Percentiles rank a stretch among this genome's conserved stretches.
phyloP scores from a whole-genome alignment of 2,113 vertebrate genomes.

The Chinchilla lanigera region DNA sequence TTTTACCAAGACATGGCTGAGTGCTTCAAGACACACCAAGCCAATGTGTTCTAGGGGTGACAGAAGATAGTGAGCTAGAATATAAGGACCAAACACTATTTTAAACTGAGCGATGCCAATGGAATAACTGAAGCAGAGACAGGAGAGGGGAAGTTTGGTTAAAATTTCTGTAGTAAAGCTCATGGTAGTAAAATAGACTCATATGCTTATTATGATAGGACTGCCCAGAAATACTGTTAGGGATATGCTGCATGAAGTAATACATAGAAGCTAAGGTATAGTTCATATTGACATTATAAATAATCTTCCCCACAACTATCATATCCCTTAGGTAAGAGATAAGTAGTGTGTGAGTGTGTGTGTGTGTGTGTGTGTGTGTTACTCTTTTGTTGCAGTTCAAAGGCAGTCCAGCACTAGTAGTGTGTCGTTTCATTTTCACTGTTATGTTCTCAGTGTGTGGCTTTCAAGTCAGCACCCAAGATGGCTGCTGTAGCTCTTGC shows the following conservation, averaged over 20 bases:
- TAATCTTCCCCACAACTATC: neutral
- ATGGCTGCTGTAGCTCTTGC: neutral
- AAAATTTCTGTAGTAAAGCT: neutral
- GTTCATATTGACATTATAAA: neutral
- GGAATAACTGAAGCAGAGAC: neutral
- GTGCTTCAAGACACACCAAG: neutral
- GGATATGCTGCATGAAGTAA: neutral
- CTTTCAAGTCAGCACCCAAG: neutral
- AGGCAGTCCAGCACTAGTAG: neutral
- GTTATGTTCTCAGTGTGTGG: neutral
- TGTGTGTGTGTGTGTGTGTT: neutral
- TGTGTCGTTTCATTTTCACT: neutral
- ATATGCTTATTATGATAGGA: neutral
- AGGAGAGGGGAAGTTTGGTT: neutral
- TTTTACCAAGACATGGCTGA: neutral
- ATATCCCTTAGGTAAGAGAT: neutral
- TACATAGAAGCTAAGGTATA: neutral
- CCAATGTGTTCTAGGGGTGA: rapidly evolving
- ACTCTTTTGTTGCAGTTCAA: neutral
- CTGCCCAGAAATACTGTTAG: neutral
- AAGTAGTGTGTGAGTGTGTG: neutral
- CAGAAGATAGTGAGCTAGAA: neutral
- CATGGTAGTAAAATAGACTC: neutral
- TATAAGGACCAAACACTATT: neutral
- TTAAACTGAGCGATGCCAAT: neutral